These are phyloP conservation scores for Atrina japonica DNA, from an alignment of 2,888 invertebrate species.

Conservation along the genomic window DNA sequence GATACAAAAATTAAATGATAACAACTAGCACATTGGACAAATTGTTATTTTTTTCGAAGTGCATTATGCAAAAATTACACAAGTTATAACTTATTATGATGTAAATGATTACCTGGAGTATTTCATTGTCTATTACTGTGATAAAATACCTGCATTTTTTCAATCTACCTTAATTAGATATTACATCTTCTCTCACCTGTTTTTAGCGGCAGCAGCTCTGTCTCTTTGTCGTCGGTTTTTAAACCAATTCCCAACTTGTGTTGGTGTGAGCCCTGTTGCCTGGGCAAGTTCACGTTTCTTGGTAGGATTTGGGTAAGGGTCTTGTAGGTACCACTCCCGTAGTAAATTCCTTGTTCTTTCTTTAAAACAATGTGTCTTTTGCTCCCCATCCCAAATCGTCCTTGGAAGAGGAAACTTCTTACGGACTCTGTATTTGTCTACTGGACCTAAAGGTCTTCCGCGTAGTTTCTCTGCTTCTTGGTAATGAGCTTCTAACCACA, in stretches of 20 bases:
- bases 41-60: too few species aligned
- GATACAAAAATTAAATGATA: too few species aligned
- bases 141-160: too few species aligned
- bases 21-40: too few species aligned
- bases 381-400: slow-evolving; percentile 97
- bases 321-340: slow-evolving; percentile 93
- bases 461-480: slow-evolving; percentile 95
- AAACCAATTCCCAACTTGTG: slow-evolving; percentile 97
- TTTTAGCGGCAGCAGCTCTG: slow-evolving; percentile 96
- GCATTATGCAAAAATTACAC: too few species aligned
- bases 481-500: slow-evolving; percentile 97
- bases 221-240: slow-evolving; percentile 94
- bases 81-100: too few species aligned
- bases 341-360: slow-evolving; percentile 95
- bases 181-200: slow-evolving; percentile 88
- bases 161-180: too few species aligned
- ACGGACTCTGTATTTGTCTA: slow-evolving; percentile 94
- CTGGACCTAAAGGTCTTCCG: slow-evolving; percentile 94
- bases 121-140: too few species aligned
- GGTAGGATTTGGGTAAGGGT: slow-evolving; percentile 95
- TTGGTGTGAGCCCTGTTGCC: slow-evolving; percentile 94
- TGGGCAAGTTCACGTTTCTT: slow-evolving; percentile 95
- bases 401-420: slow-evolving; percentile 96
- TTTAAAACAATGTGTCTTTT: slow-evolving; percentile 97
- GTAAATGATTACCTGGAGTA: too few species aligned